Conservation (phyloP, 1,140 invertebrate species). For the Teleopsis dalmanni region DNA sequence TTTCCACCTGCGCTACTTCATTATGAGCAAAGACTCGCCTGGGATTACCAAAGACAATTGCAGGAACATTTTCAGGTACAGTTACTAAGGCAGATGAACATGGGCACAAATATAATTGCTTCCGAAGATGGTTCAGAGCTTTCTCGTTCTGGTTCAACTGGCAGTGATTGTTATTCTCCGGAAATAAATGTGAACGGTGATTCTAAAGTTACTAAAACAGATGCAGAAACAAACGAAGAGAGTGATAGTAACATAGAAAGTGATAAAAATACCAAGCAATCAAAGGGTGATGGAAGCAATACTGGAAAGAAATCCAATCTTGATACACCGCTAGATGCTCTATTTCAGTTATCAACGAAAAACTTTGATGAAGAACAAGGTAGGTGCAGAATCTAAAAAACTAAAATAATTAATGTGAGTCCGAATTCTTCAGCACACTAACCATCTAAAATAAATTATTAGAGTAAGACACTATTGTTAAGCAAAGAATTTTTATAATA, state of each 20-base stretch:
- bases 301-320: constrained; percentile 34
- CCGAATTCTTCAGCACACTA: too few species aligned
- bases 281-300: background rate
- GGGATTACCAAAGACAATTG: constrained; percentile 50
- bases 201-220: constrained; percentile 4
- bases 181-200: constrained; percentile 30
- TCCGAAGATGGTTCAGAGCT: constrained; percentile 49
- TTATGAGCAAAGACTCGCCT: constrained; percentile 48
- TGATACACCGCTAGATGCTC: constrained; percentile 84
- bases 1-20: constrained; percentile 35
- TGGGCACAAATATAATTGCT: constrained; percentile 35
- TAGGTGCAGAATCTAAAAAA: constrained; percentile 43
- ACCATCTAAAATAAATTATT: too few species aligned
- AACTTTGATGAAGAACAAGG: constrained; percentile 79
- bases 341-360: constrained; percentile 96
- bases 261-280: constrained; percentile 18
- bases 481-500: too few species aligned
- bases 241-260: background rate
- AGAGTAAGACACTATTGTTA: too few species aligned
- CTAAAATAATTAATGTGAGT: too few species aligned
- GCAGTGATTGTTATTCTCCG: constrained; percentile 60
- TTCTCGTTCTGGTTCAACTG: constrained; percentile 47
- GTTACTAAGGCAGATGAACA: constrained; percentile 37
- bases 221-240: constrained; percentile 5
- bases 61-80: constrained; percentile 45